Conservation (phyloP, 2,113 vertebrate genomes). For the Tupaia tana region DNA sequence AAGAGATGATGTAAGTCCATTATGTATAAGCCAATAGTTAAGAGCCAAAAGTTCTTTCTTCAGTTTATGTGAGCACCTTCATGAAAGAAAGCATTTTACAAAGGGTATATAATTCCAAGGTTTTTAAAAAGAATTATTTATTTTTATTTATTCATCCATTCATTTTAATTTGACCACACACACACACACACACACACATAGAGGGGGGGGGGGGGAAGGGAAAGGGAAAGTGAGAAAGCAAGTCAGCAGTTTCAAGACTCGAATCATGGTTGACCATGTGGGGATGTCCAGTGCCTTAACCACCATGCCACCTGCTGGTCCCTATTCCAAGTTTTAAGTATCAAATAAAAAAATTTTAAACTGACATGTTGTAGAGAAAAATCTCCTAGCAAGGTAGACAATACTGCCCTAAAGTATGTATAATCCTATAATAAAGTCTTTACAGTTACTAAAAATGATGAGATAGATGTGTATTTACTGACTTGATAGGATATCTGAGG, state of each 20-base stretch:
- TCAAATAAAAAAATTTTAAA: conserved; percentile 15
- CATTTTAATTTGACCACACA: no score
- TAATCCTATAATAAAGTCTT: background rate
- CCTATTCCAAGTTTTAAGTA: conserved; percentile 22
- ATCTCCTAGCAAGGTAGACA: background rate
- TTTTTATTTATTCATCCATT: no score
- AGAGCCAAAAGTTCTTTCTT: background rate
- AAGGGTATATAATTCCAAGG: background rate
- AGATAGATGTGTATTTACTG: background rate
- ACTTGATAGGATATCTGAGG: background rate
- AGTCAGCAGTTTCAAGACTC: no score
- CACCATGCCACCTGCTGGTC: no score
- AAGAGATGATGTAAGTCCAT: background rate
- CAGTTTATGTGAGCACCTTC: conserved; percentile 8
- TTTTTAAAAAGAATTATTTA: background rate
- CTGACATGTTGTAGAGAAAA: background rate
- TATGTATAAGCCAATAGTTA: background rate
- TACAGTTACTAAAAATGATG: conserved; percentile 10
- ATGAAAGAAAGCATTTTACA: conserved; percentile 19
- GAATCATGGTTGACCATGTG: no score
- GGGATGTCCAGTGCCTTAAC: no score
- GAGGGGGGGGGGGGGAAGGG: no score
- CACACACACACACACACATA: no score
- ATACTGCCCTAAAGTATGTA: background rate
- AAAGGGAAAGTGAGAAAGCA: no score